Conservation (phyloP, 2,888 invertebrate genomes). For the Diadegma fenestrale region DNA sequence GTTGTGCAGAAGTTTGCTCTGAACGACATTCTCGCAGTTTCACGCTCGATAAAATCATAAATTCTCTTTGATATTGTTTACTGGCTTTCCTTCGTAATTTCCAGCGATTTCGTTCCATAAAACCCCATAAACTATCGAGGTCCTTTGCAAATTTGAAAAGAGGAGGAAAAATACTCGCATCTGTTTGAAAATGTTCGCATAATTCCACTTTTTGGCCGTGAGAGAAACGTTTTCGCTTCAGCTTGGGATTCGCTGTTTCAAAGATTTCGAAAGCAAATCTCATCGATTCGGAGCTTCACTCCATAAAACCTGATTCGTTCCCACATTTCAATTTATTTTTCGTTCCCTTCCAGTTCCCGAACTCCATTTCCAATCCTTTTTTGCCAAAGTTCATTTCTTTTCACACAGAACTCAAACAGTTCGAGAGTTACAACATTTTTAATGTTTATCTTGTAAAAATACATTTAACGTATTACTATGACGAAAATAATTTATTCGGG, state of each 20-base stretch:
- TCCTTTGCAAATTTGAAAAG: background rate
- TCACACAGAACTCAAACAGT: background rate
- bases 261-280: background rate
- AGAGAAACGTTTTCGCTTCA: background rate
- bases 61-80: slow-evolving; percentile 13
- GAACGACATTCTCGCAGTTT: slow-evolving; percentile 10
- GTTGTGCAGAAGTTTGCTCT: slow-evolving; percentile 5
- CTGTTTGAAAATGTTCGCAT: background rate
- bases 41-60: slow-evolving; percentile 18
- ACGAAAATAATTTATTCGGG: too few species aligned
- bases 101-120: background rate
- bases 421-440: background rate
- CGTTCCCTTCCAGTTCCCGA: background rate
- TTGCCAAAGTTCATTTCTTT: background rate
- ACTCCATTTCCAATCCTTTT: background rate
- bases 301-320: background rate
- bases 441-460: background rate
- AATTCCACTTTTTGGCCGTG: background rate
- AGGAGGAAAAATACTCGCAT: background rate
- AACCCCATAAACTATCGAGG: background rate
- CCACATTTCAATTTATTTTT: background rate
- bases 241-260: background rate
- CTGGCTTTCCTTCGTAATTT: background rate
- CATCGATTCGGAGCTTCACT: background rate
- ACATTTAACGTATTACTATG: too few species aligned